Evolutionary conservation across 1,140 invertebrate species (phyloP).

Genomic region (Aethina tumida): DNA sequence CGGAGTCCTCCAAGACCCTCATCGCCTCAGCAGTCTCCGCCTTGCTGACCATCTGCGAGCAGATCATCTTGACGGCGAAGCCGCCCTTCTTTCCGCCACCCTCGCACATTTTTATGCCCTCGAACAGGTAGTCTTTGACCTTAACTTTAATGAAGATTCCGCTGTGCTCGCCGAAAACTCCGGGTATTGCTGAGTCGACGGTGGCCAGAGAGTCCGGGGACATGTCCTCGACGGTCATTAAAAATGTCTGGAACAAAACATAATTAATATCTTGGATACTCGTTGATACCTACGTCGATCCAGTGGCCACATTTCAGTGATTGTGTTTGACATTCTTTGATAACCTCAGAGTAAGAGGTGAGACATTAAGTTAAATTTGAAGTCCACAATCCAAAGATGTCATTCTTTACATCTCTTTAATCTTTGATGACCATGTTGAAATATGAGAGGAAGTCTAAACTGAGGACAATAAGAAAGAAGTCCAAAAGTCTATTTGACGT

Average conservation of each 20-base stretch:
- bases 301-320: no score
- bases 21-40: constrained; percentile 13
- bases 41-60: constrained; percentile 15
- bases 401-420: no score
- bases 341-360: no score
- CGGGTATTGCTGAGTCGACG: constrained; percentile 12
- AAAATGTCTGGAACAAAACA: constrained; percentile 11
- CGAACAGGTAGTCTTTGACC: constrained; percentile 22
- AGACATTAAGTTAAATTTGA: no score
- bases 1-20: constrained; percentile 14
- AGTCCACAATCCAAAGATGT: no score
- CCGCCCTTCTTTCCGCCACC: constrained; percentile 15
- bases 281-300: no score
- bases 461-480: no score
- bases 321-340: no score
- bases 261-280: background rate
- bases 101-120: constrained; percentile 19
- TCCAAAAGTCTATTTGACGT: no score
- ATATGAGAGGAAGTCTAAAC: no score
- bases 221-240: constrained; percentile 15
- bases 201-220: constrained; percentile 12
- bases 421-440: no score
- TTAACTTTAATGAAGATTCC: constrained; percentile 18
- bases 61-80: constrained; percentile 18
- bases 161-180: constrained; percentile 20